These are phyloP conservation scores for Petrocephalus sullivani DNA, from an alignment of 2,797 vertebrate genomes.

Conservation along the genomic window DNA sequence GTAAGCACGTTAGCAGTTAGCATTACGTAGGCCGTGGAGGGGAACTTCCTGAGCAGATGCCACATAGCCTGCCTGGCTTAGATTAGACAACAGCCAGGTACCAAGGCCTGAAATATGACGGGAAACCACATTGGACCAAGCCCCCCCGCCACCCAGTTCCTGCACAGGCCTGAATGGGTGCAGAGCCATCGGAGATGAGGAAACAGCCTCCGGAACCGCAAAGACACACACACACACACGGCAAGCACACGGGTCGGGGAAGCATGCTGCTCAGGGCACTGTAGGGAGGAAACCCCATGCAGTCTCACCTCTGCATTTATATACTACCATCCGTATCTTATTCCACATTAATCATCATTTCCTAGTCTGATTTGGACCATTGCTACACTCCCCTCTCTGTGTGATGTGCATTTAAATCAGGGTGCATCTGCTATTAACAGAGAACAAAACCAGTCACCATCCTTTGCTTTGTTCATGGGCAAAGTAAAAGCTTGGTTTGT, in stretches of 20 bases:
- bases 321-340: background rate
- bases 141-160: background rate
- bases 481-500: background rate
- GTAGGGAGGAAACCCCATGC: background rate
- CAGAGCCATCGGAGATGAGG: background rate
- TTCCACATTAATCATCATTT: background rate
- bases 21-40: background rate
- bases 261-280: background rate
- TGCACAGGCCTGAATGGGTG: background rate
- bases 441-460: background rate
- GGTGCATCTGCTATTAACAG: background rate
- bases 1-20: background rate
- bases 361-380: background rate
- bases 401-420: background rate
- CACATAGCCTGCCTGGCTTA: background rate
- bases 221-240: background rate
- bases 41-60: background rate
- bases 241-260: background rate
- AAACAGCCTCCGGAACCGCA: background rate
- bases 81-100: background rate
- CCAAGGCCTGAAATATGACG: background rate
- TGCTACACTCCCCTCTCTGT: background rate
- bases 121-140: background rate
- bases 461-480: background rate
- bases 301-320: background rate